Evolutionary conservation across 2,888 invertebrate species (phyloP).

Genomic region (Ormyrus nitidulus): DNA sequence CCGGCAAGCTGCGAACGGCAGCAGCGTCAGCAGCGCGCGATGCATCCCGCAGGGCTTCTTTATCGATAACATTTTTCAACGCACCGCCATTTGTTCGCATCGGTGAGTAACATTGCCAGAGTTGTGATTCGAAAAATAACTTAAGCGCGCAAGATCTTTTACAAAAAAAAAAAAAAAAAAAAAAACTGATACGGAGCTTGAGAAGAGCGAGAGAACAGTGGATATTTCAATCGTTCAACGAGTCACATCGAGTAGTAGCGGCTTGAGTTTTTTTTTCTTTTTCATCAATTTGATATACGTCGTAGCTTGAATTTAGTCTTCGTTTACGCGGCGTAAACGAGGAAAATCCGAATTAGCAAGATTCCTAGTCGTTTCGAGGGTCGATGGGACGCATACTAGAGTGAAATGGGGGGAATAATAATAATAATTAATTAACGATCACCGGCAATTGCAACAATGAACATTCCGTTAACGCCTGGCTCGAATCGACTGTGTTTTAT

Average conservation of each 20-base stretch:
- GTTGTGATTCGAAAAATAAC: conserved; percentile 30
- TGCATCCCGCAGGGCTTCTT: conserved; percentile 11
- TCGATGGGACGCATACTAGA: no score
- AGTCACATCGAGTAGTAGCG: not conserved
- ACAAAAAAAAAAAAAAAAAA: not conserved
- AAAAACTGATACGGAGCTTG: not conserved
- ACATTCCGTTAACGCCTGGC: conserved; percentile 42
- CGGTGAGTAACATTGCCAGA: conserved; percentile 30
- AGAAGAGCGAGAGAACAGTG: not conserved
- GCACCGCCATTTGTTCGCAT: not conserved
- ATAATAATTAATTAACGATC: conserved; percentile 37
- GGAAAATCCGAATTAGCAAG: conserved; percentile 11
- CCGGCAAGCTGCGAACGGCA: conserved; percentile 17
- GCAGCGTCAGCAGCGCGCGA: conserved; percentile 21
- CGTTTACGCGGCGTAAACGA: conserved; percentile 45
- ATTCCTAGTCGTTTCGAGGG: not conserved
- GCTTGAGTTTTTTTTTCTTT: not conserved
- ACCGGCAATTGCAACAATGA: conserved; percentile 51
- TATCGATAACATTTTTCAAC: not conserved
- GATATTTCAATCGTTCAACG: conserved; percentile 9
- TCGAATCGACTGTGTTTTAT: conserved; percentile 41
- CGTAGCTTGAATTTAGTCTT: conserved; percentile 2
- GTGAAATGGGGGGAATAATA: no score
- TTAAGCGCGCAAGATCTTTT: conserved; percentile 8
- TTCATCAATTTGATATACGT: not conserved